Evolutionary conservation across 2,113 vertebrate genomes (phyloP), one percentile per base, ranked within the genome.

Genomic region (Oreochromis aureus): DNA sequence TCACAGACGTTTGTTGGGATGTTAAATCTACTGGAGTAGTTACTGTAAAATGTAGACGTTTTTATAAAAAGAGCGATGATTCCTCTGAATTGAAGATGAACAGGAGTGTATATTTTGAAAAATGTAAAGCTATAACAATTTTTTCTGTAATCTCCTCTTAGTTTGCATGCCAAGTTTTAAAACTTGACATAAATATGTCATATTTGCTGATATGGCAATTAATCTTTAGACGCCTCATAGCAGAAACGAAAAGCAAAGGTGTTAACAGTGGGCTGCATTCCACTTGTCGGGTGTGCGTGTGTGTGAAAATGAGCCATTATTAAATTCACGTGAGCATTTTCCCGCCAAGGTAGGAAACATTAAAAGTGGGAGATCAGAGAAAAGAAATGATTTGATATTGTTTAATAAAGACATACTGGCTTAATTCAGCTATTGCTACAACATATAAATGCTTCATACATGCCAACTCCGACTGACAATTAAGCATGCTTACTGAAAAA

Each of bases 1-100:
- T 89, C 83, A 83, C 89, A 41, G 80, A 80, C 10, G 16, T 19
- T 22, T 18, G 41, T 22, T 19, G n/a, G 15, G 4, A 9, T 10
- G 13, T 13, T 58, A 19, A 39, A 32, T 41, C 48, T 53, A 48
- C 12, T 71, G 22, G 13, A 27, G 8, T 16, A 8, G 6, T 6
- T 36, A 18, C 13, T 22, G 46, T 51, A 19, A 5, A 39, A 13
- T 44, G 30, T n/a, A 71, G 36, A 44, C 12, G 5, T 66, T 66
- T 63, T 36, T 66, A n/a, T 71, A 22, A 51, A 51, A 48, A 19
- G 44, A 76, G 15, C 44, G 19, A 19, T 51, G 6, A 51, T 32
- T 76, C 44, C 10, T 76, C 24, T 76, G 44, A 76, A 76, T 9
- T 76, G 16, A 76, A 51, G 44, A 48, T 32, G 71, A 48, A 48